These are phyloP conservation scores for Trichomycterus rosablanca DNA, from an alignment of 2,113 vertebrate genomes.

Conservation along the genomic window DNA sequence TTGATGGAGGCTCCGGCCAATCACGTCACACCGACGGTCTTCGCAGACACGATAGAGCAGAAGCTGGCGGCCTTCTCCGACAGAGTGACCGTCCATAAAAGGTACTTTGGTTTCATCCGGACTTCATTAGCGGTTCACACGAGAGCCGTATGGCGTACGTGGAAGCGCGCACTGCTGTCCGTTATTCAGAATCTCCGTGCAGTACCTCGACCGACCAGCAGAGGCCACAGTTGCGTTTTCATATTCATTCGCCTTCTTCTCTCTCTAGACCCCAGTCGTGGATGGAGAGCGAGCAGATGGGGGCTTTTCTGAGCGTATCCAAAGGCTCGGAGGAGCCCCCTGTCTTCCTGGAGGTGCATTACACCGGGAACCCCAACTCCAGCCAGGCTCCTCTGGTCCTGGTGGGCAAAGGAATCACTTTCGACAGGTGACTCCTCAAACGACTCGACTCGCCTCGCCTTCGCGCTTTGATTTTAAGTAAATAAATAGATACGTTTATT, in stretches of 20 bases:
- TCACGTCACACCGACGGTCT: constrained; percentile 82
- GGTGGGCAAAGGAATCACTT: constrained; percentile 95
- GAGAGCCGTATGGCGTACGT: too few species aligned
- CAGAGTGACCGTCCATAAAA: constrained; percentile 75
- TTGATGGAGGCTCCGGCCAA: constrained; percentile 96
- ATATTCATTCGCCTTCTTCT: not conserved
- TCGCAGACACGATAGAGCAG: constrained; percentile 81
- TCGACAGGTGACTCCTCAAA: constrained; percentile 80
- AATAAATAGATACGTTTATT: not conserved
- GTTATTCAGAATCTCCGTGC: too few species aligned
- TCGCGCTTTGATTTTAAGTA: not conserved
- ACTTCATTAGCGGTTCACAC: too few species aligned
- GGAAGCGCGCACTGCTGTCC: too few species aligned
- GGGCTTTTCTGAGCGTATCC: constrained; percentile 89
- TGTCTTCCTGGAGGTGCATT: constrained; percentile 90
- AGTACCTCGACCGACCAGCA: too few species aligned
- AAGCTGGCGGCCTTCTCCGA: constrained; percentile 66
- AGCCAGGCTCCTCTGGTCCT: constrained; percentile 76
- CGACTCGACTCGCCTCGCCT: not conserved
- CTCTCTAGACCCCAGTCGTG: constrained; percentile 73
- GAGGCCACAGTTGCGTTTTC: not conserved
- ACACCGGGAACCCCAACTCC: constrained; percentile 69
- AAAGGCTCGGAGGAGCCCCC: constrained; percentile 93
- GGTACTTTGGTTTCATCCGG: constrained; percentile 67
- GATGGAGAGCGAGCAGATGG: constrained; percentile 90